Evolutionary conservation across 2,797 vertebrate species (phyloP).

Genomic region (Pogonophryne albipinna): DNA sequence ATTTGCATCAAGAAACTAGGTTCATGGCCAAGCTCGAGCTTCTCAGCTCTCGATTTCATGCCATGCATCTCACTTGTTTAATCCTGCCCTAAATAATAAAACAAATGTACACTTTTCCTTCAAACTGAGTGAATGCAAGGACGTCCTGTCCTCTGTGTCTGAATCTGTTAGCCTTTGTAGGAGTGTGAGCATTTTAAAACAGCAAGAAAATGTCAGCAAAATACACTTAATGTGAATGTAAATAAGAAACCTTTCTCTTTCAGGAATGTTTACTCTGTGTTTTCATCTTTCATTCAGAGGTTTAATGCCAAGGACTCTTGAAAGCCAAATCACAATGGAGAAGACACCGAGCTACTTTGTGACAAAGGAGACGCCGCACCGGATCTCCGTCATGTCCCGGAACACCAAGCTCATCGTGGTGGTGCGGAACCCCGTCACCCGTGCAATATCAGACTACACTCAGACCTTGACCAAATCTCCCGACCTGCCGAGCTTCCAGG

Average conservation of each 20-base stretch:
- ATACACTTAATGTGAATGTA: conserved; percentile 25
- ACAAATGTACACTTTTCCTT: conserved; percentile 33
- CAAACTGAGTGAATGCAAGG: conserved; percentile 54
- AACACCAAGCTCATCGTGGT: conserved; percentile 94
- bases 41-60: conserved; percentile 31
- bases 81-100: conserved; percentile 56
- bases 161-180: conserved; percentile 18
- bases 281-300: conserved; percentile 81
- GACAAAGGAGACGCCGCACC: conserved; percentile 89
- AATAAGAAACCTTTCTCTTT: conserved; percentile 36
- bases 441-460: conserved; percentile 95
- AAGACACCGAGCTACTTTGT: conserved; percentile 97
- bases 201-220: neutral
- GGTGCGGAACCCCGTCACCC: conserved; percentile 93
- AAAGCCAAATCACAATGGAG: conserved; percentile 95
- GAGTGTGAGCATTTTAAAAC: conserved; percentile 22
- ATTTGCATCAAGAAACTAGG: conserved; percentile 70
- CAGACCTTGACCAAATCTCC: conserved; percentile 95
- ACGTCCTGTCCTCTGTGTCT: conserved; percentile 41
- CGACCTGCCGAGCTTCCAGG: conserved; percentile 93
- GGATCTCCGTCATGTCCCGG: conserved; percentile 91
- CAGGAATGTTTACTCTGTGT: conserved; percentile 40
- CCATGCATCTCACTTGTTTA: conserved; percentile 45
- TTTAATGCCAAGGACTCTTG: conserved; percentile 92
- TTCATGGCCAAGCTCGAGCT: conserved; percentile 56